A percentile compares a stretch with the other conserved stretches of the same genome.
phyloP scores from a whole-genome alignment of 2,113 vertebrate genomes.

The Polypterus bichir region DNA sequence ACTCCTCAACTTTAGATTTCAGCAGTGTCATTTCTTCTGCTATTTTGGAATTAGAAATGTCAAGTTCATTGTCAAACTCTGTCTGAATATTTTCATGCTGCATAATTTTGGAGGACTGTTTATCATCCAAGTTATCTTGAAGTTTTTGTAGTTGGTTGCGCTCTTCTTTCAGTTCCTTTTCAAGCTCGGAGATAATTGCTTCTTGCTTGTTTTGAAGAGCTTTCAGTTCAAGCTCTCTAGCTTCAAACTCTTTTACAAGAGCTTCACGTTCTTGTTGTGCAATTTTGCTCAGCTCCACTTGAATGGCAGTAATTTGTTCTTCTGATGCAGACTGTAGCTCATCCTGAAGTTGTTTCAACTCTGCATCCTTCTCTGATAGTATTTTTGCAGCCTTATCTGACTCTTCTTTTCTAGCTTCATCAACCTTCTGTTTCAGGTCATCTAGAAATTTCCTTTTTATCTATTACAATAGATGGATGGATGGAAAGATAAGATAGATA shows the following conservation, averaged over 20 bases:
- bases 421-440: conserved; percentile 33
- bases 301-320: conserved; percentile 29
- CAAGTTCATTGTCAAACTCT: conserved; percentile 37
- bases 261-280: conserved; percentile 31
- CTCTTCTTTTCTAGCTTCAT: conserved; percentile 32
- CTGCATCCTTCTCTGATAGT: conserved; percentile 16
- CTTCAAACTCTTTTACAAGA: conserved; percentile 36
- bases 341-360: conserved; percentile 38
- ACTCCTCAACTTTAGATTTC: conserved; percentile 39
- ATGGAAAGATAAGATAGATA: too few relatives aligned
- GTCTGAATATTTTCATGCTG: conserved; percentile 32
- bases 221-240: conserved; percentile 34
- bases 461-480: conserved; percentile 27
- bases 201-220: conserved; percentile 39
- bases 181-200: conserved; percentile 40
- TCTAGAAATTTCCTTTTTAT: conserved; percentile 41
- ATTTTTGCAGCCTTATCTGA: conserved; percentile 9
- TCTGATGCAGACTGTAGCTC: conserved; percentile 34
- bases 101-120: conserved; percentile 32
- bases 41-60: conserved; percentile 32
- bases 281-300: conserved; percentile 24
- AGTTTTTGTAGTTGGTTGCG: conserved; percentile 46
- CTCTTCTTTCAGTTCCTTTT: conserved; percentile 50
- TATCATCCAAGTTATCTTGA: conserved; percentile 38
- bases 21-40: conserved; percentile 45